Evolutionary conservation across 1,140 invertebrate species (phyloP).

Genomic region (Drosophila kikkawai): DNA sequence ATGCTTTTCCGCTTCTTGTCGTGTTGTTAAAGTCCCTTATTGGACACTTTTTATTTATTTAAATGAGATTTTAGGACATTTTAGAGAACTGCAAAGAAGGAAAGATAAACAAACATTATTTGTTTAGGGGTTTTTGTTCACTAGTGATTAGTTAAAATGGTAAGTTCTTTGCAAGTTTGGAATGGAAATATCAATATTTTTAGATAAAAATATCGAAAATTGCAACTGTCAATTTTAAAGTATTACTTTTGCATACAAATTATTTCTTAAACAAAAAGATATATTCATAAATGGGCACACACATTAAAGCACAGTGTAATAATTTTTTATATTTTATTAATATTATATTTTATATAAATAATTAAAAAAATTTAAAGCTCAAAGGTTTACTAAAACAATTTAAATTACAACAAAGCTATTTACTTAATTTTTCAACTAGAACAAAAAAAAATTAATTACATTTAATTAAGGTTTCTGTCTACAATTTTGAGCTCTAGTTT

Average conservation of each 20-base stretch:
- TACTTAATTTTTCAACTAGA: not conserved
- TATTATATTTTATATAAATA: not conserved
- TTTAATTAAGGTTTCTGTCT: not conserved
- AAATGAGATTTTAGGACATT: constrained; percentile 49
- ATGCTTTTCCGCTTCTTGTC: constrained; percentile 1
- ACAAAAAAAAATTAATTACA: not conserved
- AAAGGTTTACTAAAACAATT: no score
- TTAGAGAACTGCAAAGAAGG: constrained; percentile 33
- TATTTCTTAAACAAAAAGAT: no score
- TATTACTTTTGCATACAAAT: not conserved
- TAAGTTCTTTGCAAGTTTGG: not conserved
- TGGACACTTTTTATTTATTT: constrained; percentile 52
- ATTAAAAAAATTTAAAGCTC: not conserved
- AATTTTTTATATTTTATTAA: no score
- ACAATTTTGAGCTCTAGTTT: not conserved
- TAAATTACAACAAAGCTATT: not conserved
- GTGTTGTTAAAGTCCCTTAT: constrained; percentile 27
- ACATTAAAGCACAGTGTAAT: no score
- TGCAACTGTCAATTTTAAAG: no score
- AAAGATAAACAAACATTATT: constrained; percentile 5
- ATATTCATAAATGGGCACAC: no score
- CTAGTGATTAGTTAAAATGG: not conserved
- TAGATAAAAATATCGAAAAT: no score
- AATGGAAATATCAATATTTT: no score
- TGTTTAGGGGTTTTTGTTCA: constrained; percentile 8